Evolutionary conservation across 2,888 invertebrate species (phyloP).

Genomic region (Platypus cylindrus): DNA sequence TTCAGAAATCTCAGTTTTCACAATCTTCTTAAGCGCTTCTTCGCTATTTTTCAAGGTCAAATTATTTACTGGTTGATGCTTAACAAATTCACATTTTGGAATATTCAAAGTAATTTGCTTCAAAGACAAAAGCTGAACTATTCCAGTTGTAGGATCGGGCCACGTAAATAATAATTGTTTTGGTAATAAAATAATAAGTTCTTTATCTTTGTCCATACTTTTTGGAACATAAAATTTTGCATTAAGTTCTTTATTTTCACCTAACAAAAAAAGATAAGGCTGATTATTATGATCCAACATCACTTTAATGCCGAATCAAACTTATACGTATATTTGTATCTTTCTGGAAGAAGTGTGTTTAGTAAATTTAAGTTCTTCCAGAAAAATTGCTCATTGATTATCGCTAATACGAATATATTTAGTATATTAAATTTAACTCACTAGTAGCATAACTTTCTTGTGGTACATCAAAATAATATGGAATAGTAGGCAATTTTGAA

Average conservation of each 20-base stretch:
- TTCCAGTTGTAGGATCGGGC: conserved; percentile 8
- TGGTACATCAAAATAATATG: conserved; percentile 26
- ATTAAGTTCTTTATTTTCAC: conserved; percentile 12
- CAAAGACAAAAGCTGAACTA: conserved; percentile 20
- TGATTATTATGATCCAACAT: no score
- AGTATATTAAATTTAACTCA: no score
- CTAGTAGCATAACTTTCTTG: conserved; percentile 21
- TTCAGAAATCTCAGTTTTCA: no score
- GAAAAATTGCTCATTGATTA: no score
- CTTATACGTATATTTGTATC: no score
- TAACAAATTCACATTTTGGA: conserved; percentile 30
- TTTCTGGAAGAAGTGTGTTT: no score
- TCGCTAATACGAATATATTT: no score
- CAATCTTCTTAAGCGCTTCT: no score
- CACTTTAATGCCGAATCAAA: no score
- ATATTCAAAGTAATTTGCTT: conserved; percentile 29
- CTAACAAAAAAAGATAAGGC: no score
- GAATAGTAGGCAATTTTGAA: conserved; percentile 25
- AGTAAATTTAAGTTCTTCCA: no score
- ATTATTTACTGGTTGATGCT: conserved; percentile 17
- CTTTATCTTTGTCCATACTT: conserved; percentile 22
- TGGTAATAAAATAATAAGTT: conserved; percentile 23
- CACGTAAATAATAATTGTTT: conserved; percentile 25
- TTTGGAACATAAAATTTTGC: conserved; percentile 29
- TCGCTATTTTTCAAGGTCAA: no score